These are phyloP conservation scores for Drosophila arawakana DNA, from an alignment of 1,140 invertebrate species.

Conservation along the genomic window DNA sequence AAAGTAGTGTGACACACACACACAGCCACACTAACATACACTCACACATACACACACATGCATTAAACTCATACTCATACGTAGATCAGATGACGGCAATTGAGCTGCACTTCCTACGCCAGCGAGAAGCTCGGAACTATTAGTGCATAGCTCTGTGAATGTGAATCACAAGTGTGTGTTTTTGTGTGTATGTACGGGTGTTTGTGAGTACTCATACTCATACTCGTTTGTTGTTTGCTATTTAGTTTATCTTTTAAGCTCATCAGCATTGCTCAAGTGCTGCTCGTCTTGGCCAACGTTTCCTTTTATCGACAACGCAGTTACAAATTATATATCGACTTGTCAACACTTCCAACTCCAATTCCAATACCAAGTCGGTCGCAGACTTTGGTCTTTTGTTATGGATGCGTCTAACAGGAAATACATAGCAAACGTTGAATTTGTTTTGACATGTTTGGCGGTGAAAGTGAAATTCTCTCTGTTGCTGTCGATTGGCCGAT, in stretches of 20 bases:
- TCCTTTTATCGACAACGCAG: constrained; percentile 65
- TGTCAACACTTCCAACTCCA: constrained; percentile 46
- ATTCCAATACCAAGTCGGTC: neutral
- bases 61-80: constrained; percentile 6
- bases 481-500: neutral
- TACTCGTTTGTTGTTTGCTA: constrained; percentile 58
- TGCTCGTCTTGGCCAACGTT: constrained; percentile 37
- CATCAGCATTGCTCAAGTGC: constrained; percentile 77
- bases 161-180: constrained; percentile 8
- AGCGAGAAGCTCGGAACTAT: constrained; percentile 41
- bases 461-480: constrained; percentile 78
- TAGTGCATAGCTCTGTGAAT: constrained; percentile 51
- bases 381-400: constrained; percentile 27
- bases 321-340: constrained; percentile 60
- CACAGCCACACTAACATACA: neutral
- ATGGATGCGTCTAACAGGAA: constrained; percentile 75
- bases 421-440: constrained; percentile 73
- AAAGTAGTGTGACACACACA: constrained; percentile 4
- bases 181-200: constrained; percentile 10
- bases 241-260: constrained; percentile 78
- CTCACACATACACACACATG: constrained; percentile 5
- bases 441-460: constrained; percentile 82
- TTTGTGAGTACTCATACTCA: constrained; percentile 20
- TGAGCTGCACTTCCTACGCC: constrained; percentile 30
- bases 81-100: constrained; percentile 44